Evolutionary conservation across 2,888 invertebrate genomes (phyloP).

Genomic region (Rosalia funebris): DNA sequence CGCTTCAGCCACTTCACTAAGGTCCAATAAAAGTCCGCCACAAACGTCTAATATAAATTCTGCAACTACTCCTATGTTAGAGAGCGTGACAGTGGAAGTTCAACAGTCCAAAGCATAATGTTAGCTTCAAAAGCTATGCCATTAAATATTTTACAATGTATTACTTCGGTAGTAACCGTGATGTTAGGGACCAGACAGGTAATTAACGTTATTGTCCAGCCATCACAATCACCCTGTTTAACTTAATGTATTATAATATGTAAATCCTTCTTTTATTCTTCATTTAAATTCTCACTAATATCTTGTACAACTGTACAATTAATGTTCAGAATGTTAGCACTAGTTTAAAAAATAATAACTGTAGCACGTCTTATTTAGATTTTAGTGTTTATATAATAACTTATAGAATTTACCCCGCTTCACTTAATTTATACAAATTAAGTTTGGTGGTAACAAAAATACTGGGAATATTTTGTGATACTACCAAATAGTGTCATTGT

Average conservation of each 20-base stretch:
- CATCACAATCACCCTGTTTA: slow-evolving; percentile 54
- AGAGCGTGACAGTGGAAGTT: slow-evolving; percentile 81
- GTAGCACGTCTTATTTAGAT: slow-evolving; percentile 35
- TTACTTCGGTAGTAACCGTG: slow-evolving; percentile 59
- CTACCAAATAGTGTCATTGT: slow-evolving; percentile 63
- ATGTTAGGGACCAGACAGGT: slow-evolving; percentile 62
- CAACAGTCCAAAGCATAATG: slow-evolving; percentile 56
- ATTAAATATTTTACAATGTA: slow-evolving; percentile 43
- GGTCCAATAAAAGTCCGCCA: slow-evolving; percentile 71
- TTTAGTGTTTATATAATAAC: slow-evolving; percentile 26
- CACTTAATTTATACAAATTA: slow-evolving; percentile 55
- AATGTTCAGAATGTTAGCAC: slow-evolving; percentile 28
- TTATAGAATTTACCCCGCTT: slow-evolving; percentile 42
- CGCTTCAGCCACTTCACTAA: slow-evolving; percentile 78
- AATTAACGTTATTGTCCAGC: slow-evolving; percentile 57
- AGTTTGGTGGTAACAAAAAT: slow-evolving; percentile 64
- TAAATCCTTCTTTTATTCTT: slow-evolving; percentile 37
- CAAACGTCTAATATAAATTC: slow-evolving; percentile 54
- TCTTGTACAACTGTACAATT: slow-evolving; percentile 42
- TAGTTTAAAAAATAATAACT: slow-evolving; percentile 29
- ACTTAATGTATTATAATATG: slow-evolving; percentile 35
- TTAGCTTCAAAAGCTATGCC: slow-evolving; percentile 57
- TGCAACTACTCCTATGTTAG: slow-evolving; percentile 65
- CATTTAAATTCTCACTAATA: slow-evolving; percentile 36
- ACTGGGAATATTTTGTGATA: slow-evolving; percentile 65